Evolutionary conservation across 2,797 vertebrate genomes (phyloP).

Genomic region (Sandelia bainsii): DNA sequence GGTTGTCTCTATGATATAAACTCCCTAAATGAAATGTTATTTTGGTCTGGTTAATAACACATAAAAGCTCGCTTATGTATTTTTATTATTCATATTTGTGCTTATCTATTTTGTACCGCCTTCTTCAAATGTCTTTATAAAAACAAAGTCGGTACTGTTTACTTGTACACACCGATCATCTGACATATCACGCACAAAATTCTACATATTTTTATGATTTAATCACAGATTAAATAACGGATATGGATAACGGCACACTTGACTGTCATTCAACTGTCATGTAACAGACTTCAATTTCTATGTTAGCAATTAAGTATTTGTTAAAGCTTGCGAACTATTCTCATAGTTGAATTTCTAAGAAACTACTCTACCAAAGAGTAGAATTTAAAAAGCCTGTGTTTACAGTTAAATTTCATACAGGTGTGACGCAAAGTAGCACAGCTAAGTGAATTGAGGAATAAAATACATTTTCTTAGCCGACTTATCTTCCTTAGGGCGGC

Average conservation of each 20-base stretch:
- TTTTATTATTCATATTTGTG: neutral
- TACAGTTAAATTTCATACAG: neutral
- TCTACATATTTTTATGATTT: neutral
- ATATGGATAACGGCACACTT: neutral
- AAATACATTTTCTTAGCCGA: neutral
- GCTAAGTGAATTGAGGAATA: conserved; percentile 10
- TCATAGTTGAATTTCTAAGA: neutral
- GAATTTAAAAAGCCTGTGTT: neutral
- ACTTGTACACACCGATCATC: neutral
- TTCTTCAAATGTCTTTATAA: neutral
- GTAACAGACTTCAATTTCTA: neutral
- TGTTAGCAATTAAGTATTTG: neutral
- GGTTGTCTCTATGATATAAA: conserved; percentile 44
- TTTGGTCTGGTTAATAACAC: conserved; percentile 27
- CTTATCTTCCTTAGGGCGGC: neutral
- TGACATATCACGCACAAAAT: neutral
- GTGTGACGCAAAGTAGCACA: neutral
- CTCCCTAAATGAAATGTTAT: conserved; percentile 38
- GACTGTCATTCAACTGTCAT: neutral
- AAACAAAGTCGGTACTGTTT: neutral
- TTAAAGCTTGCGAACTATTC: conserved; percentile 4
- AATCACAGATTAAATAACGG: neutral
- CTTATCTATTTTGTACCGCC: neutral
- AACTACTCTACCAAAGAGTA: neutral
- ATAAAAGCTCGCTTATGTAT: neutral